Conservation (phyloP, 2,888 invertebrate genomes). For the Callyntrura guangdongensis region DNA sequence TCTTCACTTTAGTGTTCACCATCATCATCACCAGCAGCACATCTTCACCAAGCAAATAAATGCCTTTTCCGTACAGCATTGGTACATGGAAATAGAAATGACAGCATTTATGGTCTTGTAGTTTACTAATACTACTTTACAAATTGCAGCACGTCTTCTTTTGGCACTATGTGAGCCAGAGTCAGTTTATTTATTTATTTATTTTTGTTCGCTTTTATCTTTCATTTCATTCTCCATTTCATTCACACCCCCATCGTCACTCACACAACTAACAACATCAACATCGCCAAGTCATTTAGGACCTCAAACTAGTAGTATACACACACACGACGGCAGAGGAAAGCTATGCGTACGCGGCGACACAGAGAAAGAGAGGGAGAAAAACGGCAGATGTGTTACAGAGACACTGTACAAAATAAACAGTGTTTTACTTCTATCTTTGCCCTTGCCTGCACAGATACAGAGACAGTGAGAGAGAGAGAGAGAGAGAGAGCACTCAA, state of each 20-base stretch:
- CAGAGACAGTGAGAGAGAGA: too few species aligned
- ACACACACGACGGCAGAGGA: not conserved
- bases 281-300: too few species aligned
- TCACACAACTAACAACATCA: not conserved
- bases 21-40: constrained; percentile 6
- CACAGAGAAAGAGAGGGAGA: not conserved
- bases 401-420: constrained; percentile 31
- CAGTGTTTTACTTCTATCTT: too few species aligned
- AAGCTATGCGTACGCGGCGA: not conserved
- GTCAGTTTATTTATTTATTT: constrained; percentile 38
- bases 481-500: constrained; percentile 23
- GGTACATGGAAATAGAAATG: constrained; percentile 12
- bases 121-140: too few species aligned
- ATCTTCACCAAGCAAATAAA: not conserved
- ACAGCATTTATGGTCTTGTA: constrained; percentile 37
- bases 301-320: too few species aligned
- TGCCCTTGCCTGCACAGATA: too few species aligned
- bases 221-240: constrained; percentile 55
- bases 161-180: constrained; percentile 22
- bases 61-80: too few species aligned
- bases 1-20: too few species aligned
- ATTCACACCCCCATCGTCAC: constrained; percentile 56
- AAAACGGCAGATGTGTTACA: constrained; percentile 20
- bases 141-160: constrained; percentile 1
- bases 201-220: constrained; percentile 53